Conservation (phyloP, 2,797 vertebrate genomes). For the Eulemur coronatus region DNA sequence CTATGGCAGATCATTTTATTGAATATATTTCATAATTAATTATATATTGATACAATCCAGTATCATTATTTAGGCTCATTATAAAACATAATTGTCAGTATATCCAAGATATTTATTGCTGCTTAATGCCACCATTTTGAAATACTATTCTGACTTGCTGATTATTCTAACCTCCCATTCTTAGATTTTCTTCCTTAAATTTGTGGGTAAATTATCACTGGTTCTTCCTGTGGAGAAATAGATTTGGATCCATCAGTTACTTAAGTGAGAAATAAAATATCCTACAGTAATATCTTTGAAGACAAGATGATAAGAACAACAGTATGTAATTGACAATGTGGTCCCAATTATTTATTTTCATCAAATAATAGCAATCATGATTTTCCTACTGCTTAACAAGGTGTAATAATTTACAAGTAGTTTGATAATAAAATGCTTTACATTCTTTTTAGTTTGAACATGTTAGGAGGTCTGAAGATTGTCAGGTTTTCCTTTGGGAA, state of each 20-base stretch:
- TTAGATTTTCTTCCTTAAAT: background rate
- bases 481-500: background rate
- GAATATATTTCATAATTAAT: conserved; percentile 44
- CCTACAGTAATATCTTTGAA: background rate
- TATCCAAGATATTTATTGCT: background rate
- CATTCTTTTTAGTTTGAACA: background rate
- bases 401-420: background rate
- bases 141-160: background rate
- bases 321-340: background rate
- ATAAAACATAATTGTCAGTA: background rate
- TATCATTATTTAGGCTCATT: conserved; percentile 52
- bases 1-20: conserved; percentile 39
- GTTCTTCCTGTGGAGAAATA: background rate
- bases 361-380: background rate
- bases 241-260: background rate
- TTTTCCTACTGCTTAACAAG: background rate
- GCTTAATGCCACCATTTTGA: background rate
- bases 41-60: background rate
- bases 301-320: background rate
- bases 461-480: background rate
- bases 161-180: background rate
- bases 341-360: background rate
- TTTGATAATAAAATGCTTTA: background rate
- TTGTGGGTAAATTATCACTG: conserved; percentile 9
- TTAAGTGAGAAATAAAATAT: conserved; percentile 23